Base-by-base conservation (phyloP, 2,797 vertebrate genomes). In the Emys orbicularis region DNA sequence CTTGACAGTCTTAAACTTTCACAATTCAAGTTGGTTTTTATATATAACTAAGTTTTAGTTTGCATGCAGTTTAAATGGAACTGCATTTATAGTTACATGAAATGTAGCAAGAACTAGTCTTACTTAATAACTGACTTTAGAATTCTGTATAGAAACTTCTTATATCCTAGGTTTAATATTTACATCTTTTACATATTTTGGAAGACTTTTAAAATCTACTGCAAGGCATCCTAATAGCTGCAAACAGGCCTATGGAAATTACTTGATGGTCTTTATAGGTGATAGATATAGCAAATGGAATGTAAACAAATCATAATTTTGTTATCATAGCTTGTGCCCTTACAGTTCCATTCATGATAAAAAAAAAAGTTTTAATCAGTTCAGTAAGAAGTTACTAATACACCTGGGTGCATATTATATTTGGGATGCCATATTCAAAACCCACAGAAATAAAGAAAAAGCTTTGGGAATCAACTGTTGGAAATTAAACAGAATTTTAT, bases 1-100 rank as follows among this genome's bases (percentile, higher is more conserved):
- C 95, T 74, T 31, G 81, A 84, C 47, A 50, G 72, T 49, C 82
- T 88, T 89, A 65, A 94, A 89, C 83, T 87, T 94, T 74, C 1
- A 5, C 41, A 74, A 89, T 92, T 79, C 77, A 83, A 89, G 54
- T 31, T 50, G 29, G 5, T 8, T 74, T 89, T 91, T 72, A 49
- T 94, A 89, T 84, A n/a, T 29, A 84, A 52, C 34, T 82, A 52
- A 52, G 27, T 41, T 6, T 31, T 47, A 34, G 37, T 76, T 79
- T 65, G 41, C 23, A 8, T 4, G 16, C 41, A 76, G 34, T 23
- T 79, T 83, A 82, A 68, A 91, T 93, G 83, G 61, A 79, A 83
- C 82, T 41, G 16, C 37, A 19, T 83, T 87, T 81, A 77, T 34
- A 83, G 65, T 93, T 68, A 81, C 41, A 27, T 5, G 53, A 84